Evolutionary conservation across 2,797 vertebrate genomes (phyloP), one percentile per base, ranked within the genome.

Genomic region (Arctocebus calabarensis): DNA sequence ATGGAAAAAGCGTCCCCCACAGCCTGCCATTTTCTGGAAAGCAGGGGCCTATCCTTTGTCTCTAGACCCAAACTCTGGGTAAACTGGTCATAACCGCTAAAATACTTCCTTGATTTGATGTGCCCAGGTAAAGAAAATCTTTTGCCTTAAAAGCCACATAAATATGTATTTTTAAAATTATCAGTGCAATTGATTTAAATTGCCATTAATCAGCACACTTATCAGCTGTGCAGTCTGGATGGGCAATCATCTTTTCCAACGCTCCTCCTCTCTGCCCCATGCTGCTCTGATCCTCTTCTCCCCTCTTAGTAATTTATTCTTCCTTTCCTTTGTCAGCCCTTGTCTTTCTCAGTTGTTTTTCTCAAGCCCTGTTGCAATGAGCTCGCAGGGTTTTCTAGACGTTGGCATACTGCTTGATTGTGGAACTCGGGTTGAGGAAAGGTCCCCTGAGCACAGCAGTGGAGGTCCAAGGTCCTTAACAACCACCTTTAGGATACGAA

Each of bases 161-260:
- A 97, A 98, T 97, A 97, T 96, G 97, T 97, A 97, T 97, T 97
- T 97, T 97, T 95, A 17, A 97, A 97, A 97, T 97, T 90, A 97
- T 97, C 94, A 61, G 96, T 89, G 96, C 96, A 96, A 96, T 96
- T 97, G 97, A 96, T 96, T 97, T 96, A 98, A 98, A 97, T 98
- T 96, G 97, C 97, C 95, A 95, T 96, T 97, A 97, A 97, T 98
- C 97, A 97, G 96, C 91, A 95, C 95, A 95, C 97, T 96, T 96
- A 88, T 34, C 90, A 94, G 5, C 96, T 79, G 90, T 93, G 97
- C 93, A 86, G 94, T 66, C 94, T 95, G 78, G 97, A 74, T 93
- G 94, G 96, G 97, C 96, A 94, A 95, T 97, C 97, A 96, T 97
- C 91, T 59, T 40, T 90, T 43, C 91, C 68, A 68, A 2, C 1